Conservation (phyloP, 2,113 vertebrate genomes). For the Phocoena phocoena region DNA sequence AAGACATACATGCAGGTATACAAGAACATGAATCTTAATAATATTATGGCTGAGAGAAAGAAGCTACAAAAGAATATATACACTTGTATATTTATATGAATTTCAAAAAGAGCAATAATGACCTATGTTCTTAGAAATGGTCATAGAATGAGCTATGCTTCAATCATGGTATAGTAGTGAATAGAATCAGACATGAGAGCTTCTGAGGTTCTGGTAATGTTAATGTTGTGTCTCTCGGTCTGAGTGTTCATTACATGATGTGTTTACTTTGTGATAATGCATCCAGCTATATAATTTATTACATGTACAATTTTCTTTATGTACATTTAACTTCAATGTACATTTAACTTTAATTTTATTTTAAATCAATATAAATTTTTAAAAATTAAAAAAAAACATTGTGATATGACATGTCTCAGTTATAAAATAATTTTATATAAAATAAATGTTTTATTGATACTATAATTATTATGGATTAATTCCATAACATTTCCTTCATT, state of each 20-base stretch:
- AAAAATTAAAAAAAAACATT: not conserved
- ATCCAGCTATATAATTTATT: not conserved
- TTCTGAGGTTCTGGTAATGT: not conserved
- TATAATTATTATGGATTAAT: not conserved
- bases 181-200: fast-evolving
- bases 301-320: not conserved
- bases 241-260: not conserved
- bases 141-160: not conserved
- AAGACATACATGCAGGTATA: no score
- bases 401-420: not conserved
- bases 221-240: not conserved
- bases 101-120: not conserved
- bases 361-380: not conserved
- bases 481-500: not conserved
- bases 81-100: not conserved
- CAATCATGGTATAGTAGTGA: not conserved
- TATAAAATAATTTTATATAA: not conserved
- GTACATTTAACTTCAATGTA: not conserved
- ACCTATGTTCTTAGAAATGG: not conserved
- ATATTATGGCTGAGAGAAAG: not conserved
- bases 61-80: not conserved
- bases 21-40: not conserved
- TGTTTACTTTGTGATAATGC: not conserved
- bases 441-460: not conserved
- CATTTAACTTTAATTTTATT: not conserved